Percentiles rank a stretch among this genome's conserved stretches.
phyloP scores from a whole-genome alignment of 2,113 vertebrate genomes.

The Puffinus mauretanicus region DNA sequence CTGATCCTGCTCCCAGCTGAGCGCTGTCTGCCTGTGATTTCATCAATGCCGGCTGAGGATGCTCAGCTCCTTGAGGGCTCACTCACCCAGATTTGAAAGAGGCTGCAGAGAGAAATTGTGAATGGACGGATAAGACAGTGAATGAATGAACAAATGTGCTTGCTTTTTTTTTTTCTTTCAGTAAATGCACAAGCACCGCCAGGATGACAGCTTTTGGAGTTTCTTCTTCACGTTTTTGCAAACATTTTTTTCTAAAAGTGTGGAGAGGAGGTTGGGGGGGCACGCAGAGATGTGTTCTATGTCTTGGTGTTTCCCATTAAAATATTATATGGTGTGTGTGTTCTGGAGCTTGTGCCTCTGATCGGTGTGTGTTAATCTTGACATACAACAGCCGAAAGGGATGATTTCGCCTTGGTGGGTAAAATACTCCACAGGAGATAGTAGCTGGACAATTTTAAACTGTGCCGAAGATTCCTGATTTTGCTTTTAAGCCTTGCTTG shows the following conservation, averaged over 20 bases:
- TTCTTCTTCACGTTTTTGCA: neutral
- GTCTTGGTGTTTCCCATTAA: neutral
- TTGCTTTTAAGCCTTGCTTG: neutral
- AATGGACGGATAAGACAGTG: slow-evolving; percentile 2
- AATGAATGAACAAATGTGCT: neutral
- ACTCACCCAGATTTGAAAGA: neutral
- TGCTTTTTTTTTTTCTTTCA: neutral
- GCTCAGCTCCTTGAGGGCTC: neutral
- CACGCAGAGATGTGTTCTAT: neutral
- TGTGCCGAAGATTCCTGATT: neutral
- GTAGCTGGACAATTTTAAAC: neutral
- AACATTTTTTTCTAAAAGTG: neutral
- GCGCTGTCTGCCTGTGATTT: neutral
- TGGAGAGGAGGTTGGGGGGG: neutral
- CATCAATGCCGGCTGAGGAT: neutral
- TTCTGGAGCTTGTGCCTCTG: neutral
- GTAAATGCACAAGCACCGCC: neutral
- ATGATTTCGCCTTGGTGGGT: neutral
- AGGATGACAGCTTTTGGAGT: neutral
- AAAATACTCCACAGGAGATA: neutral
- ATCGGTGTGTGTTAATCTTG: neutral
- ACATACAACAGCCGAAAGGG: neutral
- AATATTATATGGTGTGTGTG: accelerated
- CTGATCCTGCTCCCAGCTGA: neutral
- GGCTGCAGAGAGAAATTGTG: neutral